Conservation (phyloP, 2,888 invertebrate genomes). For the Drepana falcataria region DNA sequence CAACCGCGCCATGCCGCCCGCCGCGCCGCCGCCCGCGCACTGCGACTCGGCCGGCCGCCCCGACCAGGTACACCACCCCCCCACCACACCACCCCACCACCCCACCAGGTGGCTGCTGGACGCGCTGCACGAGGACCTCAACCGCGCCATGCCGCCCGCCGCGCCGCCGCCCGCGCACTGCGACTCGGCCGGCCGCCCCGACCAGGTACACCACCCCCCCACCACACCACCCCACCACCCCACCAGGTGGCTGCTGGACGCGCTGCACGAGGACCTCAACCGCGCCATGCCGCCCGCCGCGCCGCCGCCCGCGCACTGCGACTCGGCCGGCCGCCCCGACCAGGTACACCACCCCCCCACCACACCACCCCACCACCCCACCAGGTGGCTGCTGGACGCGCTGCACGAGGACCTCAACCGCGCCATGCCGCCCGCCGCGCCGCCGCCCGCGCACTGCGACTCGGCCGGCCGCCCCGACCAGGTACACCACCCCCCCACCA, state of each 20-base stretch:
- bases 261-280: slow-evolving; percentile 95
- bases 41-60: not conserved
- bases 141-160: slow-evolving; percentile 77
- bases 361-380: slow-evolving; percentile 82
- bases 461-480: slow-evolving; percentile 2
- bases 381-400: slow-evolving; percentile 88
- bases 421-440: slow-evolving; percentile 52
- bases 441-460: slow-evolving; percentile 48
- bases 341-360: not conserved
- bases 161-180: slow-evolving; percentile 49
- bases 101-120: slow-evolving; percentile 88
- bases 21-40: slow-evolving; percentile 49
- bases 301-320: slow-evolving; percentile 48
- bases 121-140: slow-evolving; percentile 94
- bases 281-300: slow-evolving; percentile 69
- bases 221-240: slow-evolving; percentile 81
- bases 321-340: slow-evolving; percentile 2
- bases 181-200: slow-evolving; percentile 1
- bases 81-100: slow-evolving; percentile 79
- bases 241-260: slow-evolving; percentile 88
- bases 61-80: not conserved
- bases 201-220: not conserved
- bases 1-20: slow-evolving; percentile 80
- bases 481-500: not conserved
- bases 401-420: slow-evolving; percentile 95